These are phyloP conservation scores for Ophioninae sp. DNA, from an alignment of 2,888 invertebrate genomes.

Conservation along the genomic window DNA sequence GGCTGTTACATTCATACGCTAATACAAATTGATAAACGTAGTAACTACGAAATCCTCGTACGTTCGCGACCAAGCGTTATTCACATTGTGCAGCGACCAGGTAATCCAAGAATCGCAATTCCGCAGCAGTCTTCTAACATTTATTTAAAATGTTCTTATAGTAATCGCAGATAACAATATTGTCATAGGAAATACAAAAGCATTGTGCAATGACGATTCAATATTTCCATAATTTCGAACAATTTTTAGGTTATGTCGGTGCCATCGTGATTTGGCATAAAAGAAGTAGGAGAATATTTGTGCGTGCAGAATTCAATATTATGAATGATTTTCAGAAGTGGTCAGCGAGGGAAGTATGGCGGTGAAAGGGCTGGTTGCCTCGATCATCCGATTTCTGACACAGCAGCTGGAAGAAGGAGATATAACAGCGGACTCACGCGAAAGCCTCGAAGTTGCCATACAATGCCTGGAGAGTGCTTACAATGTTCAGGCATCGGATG, in stretches of 20 bases:
- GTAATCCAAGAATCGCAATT: constrained; percentile 20
- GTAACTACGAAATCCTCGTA: not conserved
- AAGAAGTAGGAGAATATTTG: not conserved
- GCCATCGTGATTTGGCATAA: constrained; percentile 66
- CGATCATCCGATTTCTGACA: constrained; percentile 84
- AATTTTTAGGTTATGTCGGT: constrained; percentile 65
- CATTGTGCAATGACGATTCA: not conserved
- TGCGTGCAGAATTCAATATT: not conserved
- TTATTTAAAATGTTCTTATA: not conserved
- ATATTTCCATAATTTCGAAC: not conserved
- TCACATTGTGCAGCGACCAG: constrained; percentile 41
- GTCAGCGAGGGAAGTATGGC: constrained; percentile 68
- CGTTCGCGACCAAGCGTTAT: not conserved
- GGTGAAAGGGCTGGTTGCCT: constrained; percentile 81
- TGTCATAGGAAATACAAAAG: not conserved
- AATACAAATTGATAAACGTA: not conserved
- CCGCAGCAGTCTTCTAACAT: constrained; percentile 16
- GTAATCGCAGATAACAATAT: not conserved
- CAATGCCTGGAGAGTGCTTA: constrained; percentile 97
- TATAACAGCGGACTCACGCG: constrained; percentile 82
- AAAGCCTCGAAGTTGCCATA: constrained; percentile 95
- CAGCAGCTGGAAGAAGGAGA: constrained; percentile 82
- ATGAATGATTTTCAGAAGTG: constrained; percentile 7
- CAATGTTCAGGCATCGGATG: constrained; percentile 84
- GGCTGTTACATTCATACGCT: not conserved